Percentiles rank a stretch among this genome's conserved stretches.
Evolutionary conservation across 2,113 vertebrate species (phyloP).

Genomic region (Gymnogyps californianus): DNA sequence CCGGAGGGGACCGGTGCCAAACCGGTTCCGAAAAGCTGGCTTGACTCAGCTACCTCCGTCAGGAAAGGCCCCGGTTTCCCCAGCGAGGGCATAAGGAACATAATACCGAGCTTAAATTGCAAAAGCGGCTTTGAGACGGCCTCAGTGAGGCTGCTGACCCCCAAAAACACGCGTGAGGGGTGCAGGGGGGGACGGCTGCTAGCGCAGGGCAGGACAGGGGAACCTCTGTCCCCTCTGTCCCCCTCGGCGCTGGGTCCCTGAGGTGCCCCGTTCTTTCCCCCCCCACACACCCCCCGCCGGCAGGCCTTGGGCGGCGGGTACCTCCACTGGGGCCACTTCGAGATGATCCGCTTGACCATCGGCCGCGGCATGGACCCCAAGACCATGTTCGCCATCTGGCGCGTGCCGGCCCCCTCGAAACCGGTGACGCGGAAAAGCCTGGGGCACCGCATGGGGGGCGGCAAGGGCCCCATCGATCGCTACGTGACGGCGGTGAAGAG

Average conservation of each 20-base stretch:
- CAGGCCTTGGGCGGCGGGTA: conserved; percentile 93
- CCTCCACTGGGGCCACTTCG: conserved; percentile 92
- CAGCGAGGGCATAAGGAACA: background rate
- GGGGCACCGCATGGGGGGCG: conserved; percentile 95
- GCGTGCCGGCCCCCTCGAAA: conserved; percentile 83
- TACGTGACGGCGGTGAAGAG: conserved; percentile 87
- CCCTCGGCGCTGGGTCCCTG: background rate
- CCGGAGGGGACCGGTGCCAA: rapidly evolving
- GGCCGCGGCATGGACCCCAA: conserved; percentile 84
- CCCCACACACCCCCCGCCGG: no score
- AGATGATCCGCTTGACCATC: conserved; percentile 94
- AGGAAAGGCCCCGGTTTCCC: background rate
- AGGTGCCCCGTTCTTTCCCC: background rate
- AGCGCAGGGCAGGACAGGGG: rapidly evolving
- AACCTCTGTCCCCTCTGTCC: background rate
- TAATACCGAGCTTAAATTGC: background rate
- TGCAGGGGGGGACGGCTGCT: rapidly evolving
- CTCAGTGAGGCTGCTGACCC: background rate
- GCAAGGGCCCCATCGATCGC: conserved; percentile 91
- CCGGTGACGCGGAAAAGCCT: conserved; percentile 87
- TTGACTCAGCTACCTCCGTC: rapidly evolving
- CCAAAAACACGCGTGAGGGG: rapidly evolving
- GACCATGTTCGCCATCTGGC: conserved; percentile 87
- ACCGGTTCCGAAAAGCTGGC: background rate
- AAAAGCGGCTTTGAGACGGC: background rate